A percentile compares a stretch with the other conserved stretches of the same genome.
phyloP scores from a whole-genome alignment of 2,797 vertebrate genomes.

The Podargus strigoides region DNA sequence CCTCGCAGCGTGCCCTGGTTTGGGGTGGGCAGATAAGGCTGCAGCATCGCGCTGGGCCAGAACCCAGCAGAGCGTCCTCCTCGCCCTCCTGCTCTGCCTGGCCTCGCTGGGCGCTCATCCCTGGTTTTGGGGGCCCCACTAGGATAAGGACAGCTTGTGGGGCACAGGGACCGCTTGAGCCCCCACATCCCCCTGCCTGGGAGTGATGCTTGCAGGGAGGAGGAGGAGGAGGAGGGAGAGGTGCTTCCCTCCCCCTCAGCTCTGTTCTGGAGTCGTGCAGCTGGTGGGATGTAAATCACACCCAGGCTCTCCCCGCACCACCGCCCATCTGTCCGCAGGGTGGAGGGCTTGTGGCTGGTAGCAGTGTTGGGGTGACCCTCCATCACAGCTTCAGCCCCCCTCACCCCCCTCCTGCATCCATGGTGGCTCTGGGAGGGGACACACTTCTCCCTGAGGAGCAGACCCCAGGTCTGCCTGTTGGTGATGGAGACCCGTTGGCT shows the following conservation, averaged over 20 bases:
- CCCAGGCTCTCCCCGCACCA: background rate
- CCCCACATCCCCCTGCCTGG: background rate
- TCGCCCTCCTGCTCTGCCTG: background rate
- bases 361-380: background rate
- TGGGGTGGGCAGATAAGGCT: conserved; percentile 37
- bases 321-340: background rate
- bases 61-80: background rate
- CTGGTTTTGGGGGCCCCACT: accelerated
- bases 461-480: background rate
- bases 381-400: background rate
- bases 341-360: background rate
- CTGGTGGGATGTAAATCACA: conserved; percentile 4
- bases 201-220: background rate
- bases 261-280: background rate
- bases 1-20: background rate
- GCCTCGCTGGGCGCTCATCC: background rate
- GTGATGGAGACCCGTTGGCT: background rate
- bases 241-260: background rate
- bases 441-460: accelerated
- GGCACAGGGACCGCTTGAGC: background rate
- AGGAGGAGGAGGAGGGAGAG: background rate
- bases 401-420: accelerated
- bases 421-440: background rate
- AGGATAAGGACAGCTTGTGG: background rate
- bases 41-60: accelerated